Base-by-base conservation (phyloP, 2,888 invertebrate species). In the Phengaris alcon region DNA sequence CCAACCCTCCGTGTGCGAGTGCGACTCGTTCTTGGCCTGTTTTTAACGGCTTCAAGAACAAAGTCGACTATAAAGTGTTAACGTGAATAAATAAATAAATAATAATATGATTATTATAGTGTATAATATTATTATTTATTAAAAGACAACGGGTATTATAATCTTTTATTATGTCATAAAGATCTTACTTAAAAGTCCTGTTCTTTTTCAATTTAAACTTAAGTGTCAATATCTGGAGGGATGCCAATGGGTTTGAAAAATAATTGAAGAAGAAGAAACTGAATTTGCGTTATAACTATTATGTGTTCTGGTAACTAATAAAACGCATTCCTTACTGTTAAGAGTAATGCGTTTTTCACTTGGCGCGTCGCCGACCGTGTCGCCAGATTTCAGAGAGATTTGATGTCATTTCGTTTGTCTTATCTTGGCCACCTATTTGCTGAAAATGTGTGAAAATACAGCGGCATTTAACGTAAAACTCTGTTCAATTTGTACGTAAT, bases 381-480 rank as follows among this genome's bases (percentile, higher is more conserved):
- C 64, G 64, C 64, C 64, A 64, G 64, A 64, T 64, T 64, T 64
- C 35, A 64, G 64, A 64, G 35, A 64, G 64, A 64, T 64, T 64
- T 64, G 64, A 64, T 64, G 35, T 64, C 64, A 64, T 64, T 64
- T 64, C 64, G 64, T 64, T 64, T 64, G 64, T 64, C 64, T 64
- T 64, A 64, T 64, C 64, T 64, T 64, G 64, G 64, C 64, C 35
- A 64, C 64, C 64, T 64, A 64, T 64, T 64, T 64, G 64, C 64
- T 64, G 64, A 64, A 64, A 64, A 64, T 64, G 64, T 64, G 64
- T 64, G 64, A 64, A 64, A 64, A 64, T 64, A 64, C 64, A 64
- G 64, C 64, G 3, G 35, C 64, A 6, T 44, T 64, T 35, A 64
- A 64, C 64, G 35, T 13, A 12, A 64, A 64, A 64, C 64, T 59